Evolutionary conservation across 92 coral and sea anemone genomes (phyloP), one percentile per base, ranked within the genome.

Genomic region (Virgularia gustaviana): DNA sequence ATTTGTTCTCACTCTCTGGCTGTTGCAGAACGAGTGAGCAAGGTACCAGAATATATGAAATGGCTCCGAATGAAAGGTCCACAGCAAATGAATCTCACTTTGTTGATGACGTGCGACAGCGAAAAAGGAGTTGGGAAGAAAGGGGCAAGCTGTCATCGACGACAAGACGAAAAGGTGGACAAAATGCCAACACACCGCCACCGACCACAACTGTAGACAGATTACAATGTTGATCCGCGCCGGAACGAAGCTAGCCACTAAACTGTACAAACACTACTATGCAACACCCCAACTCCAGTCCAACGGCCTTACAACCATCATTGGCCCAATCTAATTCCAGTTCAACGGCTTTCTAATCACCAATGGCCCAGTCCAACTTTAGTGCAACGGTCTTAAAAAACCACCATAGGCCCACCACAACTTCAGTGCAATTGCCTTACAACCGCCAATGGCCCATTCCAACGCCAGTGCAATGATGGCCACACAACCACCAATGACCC

Each of bases 1-100:
- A 41, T 41, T n/a, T 41, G 47, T 41, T 41, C 47, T n/a, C 47
- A 41, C n/a, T 41, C 47, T n/a, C n/a, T 41, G 47, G 47, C 47
- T n/a, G 47, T 41, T 9, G 9, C 47, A 41, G 47, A 41, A n/a
- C 9, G n/a, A n/a, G n/a, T n/a, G n/a, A n/a, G 47, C 9, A 41
- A n/a, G n/a, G n/a, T n/a, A 41, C 9, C 47, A 9, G 47, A 41
- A 9, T 41, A 41, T n/a, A 41, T 41, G 9, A 41, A 41, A 41
- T 41, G 47, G 47, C 47, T 41, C 9, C 47, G 47, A 9, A 41
- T n/a, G n/a, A 41, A 41, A 41, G 47, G 47, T 41, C 47, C 47
- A n/a, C 47, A 41, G n/a, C 9, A n/a, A 9, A 9, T n/a, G n/a
- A 41, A 41, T n/a, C 47, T 41, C 9, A 41, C 9, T 41, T 9